Evolutionary conservation across 1,140 invertebrate genomes (phyloP).

Genomic region (Zaprionus capensis): DNA sequence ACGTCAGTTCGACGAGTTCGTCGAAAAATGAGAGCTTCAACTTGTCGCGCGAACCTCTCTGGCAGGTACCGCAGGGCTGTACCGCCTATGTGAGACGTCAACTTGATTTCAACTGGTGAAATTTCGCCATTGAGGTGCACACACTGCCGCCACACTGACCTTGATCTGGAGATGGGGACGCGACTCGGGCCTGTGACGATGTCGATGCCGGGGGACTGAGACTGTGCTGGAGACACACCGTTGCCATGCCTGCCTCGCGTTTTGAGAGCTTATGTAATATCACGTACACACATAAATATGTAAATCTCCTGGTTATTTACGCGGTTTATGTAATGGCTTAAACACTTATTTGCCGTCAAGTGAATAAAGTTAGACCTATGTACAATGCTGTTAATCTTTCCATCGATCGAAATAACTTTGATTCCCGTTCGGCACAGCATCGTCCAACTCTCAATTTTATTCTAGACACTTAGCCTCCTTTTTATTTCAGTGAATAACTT

Average conservation of each 20-base stretch:
- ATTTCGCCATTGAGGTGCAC: slow-evolving; percentile 44
- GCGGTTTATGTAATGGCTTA: slow-evolving; percentile 48
- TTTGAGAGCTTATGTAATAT: slow-evolving; percentile 48
- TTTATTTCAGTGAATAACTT: background rate
- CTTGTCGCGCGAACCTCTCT: background rate
- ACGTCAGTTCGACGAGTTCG: background rate
- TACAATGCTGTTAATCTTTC: background rate
- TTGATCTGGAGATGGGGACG: slow-evolving; percentile 55
- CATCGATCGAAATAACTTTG: background rate
- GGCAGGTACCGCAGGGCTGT: background rate
- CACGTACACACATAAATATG: slow-evolving; percentile 47
- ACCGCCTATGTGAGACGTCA: slow-evolving; percentile 15
- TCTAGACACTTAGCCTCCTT: background rate
- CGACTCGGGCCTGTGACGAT: slow-evolving; percentile 26
- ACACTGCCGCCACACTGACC: slow-evolving; percentile 38
- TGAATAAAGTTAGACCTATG: background rate
- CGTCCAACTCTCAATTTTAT: background rate
- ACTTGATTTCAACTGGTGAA: slow-evolving; percentile 54
- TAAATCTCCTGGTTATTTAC: slow-evolving; percentile 59
- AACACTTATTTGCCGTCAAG: slow-evolving; percentile 41
- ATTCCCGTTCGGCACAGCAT: too few relatives aligned
- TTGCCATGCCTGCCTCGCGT: slow-evolving; percentile 20
- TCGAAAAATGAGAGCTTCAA: background rate
- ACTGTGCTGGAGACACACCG: slow-evolving; percentile 33
- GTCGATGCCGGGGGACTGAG: background rate